Percentiles rank a stretch among this genome's conserved stretches.
Evolutionary conservation across 1,140 invertebrate species (phyloP).

Genomic region (Nasonia vitripennis): DNA sequence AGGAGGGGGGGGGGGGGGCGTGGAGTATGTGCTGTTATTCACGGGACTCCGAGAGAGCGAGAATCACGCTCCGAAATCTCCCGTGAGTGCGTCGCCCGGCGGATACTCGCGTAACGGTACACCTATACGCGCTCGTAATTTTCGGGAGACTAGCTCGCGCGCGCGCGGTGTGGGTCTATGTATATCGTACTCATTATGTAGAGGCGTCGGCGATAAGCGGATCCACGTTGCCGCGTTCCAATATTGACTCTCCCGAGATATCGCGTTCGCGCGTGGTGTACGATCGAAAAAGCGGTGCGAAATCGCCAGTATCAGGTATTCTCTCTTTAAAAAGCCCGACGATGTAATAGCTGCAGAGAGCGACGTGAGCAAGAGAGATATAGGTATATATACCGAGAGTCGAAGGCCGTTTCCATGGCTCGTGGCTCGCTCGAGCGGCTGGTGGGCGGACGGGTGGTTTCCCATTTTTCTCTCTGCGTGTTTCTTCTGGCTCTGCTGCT

Average conservation of each 20-base stretch:
- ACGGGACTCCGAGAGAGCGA: not conserved
- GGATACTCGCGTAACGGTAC: slow-evolving; percentile 11
- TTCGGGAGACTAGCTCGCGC: too few species aligned
- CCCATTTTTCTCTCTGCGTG: slow-evolving; percentile 76
- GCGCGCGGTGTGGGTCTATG: not conserved
- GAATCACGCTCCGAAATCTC: slow-evolving; percentile 17
- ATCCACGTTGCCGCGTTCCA: not conserved
- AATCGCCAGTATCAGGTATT: too few species aligned
- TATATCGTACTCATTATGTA: too few species aligned
- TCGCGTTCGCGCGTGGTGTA: not conserved
- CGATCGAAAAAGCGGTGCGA: too few species aligned
- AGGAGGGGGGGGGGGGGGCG: not conserved
- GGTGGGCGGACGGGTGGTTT: slow-evolving; percentile 82
- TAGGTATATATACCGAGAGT: slow-evolving; percentile 69
- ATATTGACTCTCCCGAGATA: not conserved
- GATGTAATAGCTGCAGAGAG: too few species aligned
- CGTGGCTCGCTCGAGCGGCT: slow-evolving; percentile 78
- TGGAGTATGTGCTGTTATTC: not conserved
- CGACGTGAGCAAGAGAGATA: not conserved
- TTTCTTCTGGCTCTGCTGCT: slow-evolving; percentile 9
- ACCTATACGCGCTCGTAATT: not conserved
- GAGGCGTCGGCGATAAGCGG: not conserved
- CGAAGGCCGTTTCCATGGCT: slow-evolving; percentile 71
- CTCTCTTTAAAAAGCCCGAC: too few species aligned
- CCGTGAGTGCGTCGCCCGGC: not conserved